Evolutionary conservation across 2,113 vertebrate species (phyloP), one percentile per base, ranked within the genome.

Genomic region (Pandion haliaetus): DNA sequence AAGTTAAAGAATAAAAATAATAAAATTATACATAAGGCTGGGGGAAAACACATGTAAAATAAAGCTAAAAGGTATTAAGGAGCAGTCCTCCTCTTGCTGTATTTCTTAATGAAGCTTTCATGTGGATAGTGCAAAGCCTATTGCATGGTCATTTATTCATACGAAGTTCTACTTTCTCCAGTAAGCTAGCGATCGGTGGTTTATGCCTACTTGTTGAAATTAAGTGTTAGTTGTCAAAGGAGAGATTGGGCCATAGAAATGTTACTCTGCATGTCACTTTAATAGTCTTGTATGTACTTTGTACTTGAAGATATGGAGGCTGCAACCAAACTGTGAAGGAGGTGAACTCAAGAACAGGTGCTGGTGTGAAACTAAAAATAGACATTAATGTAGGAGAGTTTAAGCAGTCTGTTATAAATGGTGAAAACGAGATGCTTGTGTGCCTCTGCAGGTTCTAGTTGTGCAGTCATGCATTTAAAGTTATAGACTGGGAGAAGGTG

Each of bases 301-400:
- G 73, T 34, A 16, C 65, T 67, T 52, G 57, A 55, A 88, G 78
- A 40, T 82, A 34, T 0, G 0, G 72, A 84, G 63, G 19, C 69
- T 95, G 79, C 67, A 59, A 2, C 26, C 34, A 31, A 1, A 36
- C 57, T 82, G 24, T 20, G 36, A 29, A 50, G 65, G 65, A 89
- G 91, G 36, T 93, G 81, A 94, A 47, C 44, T 94, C 52, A 28
- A 50, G 71, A 93, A 14, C 91, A 91, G 91, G 91, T 94, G 95
- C 93, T 94, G 89, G 44, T 67, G 9, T 79, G 81, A 17, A 78
- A 55, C 89, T 93, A 95, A 95, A 96, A 94, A 85, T 89, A 95
- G 84, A 50, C 82, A 44, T 79, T 18, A 36, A 29, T 14, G 73
- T 91, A 52, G 80, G 86, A 69, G 91, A 67, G 69, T 17, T 76